These are phyloP conservation scores for Palythoa grandiflora DNA, from an alignment of 92 coral and sea anemone species.

Conservation along the genomic window DNA sequence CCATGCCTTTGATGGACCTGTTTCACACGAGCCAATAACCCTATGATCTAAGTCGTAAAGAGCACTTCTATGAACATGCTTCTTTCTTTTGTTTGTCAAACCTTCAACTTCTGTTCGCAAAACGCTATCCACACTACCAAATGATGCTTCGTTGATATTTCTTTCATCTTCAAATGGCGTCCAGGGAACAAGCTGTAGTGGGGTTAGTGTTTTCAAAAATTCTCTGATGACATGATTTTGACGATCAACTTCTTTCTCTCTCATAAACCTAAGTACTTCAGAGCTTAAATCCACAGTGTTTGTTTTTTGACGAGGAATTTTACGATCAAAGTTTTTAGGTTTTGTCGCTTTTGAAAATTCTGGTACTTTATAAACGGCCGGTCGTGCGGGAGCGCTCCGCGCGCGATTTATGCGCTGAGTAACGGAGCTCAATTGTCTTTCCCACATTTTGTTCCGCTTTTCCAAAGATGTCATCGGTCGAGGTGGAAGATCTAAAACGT, in stretches of 20 bases:
- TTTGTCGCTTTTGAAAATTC: slow-evolving; percentile 59
- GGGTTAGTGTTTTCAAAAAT: slow-evolving; percentile 74
- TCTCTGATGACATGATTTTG: slow-evolving; percentile 75
- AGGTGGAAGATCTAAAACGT: slow-evolving; percentile 51
- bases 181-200: slow-evolving; percentile 82
- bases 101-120: background rate
- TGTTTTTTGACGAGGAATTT: slow-evolving; percentile 30
- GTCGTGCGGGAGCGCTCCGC: slow-evolving; percentile 89
- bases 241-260: slow-evolving; percentile 69
- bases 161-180: slow-evolving; percentile 65
- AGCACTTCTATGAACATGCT: background rate
- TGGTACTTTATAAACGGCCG: slow-evolving; percentile 72
- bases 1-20: background rate
- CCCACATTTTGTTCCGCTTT: slow-evolving; percentile 84
- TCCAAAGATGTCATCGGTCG: slow-evolving; percentile 96
- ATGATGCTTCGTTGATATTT: slow-evolving; percentile 3
- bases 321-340: slow-evolving; percentile 17
- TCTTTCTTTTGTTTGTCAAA: background rate
- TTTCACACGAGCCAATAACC: background rate
- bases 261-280: slow-evolving; percentile 61
- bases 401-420: slow-evolving; percentile 89
- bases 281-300: slow-evolving; percentile 63
- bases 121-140: background rate
- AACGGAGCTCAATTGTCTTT: slow-evolving; percentile 73
- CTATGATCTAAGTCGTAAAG: slow-evolving; percentile 28